A percentile compares a stretch with the other conserved stretches of the same genome.
phyloP scores from a whole-genome alignment of 1,140 invertebrate species.

The honey bee (Apis mellifera) region DNA sequence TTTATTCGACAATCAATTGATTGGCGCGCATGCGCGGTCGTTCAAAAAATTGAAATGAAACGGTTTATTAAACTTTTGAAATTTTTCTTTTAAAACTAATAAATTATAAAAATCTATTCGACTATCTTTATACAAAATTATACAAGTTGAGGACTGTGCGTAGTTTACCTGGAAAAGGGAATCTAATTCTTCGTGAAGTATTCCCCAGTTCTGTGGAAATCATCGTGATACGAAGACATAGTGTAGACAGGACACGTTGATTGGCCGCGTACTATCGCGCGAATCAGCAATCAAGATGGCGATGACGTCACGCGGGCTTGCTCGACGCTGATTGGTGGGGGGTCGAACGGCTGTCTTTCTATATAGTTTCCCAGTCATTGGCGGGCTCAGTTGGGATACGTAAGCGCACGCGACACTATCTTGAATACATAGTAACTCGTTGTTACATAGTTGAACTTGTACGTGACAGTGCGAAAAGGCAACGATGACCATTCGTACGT shows the following conservation, averaged over 20 bases:
- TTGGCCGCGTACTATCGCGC: slow-evolving; percentile 65
- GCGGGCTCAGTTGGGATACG: slow-evolving; percentile 68
- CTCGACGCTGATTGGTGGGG: slow-evolving; percentile 27
- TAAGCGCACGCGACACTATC: slow-evolving; percentile 20
- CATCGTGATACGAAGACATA: slow-evolving; percentile 25
- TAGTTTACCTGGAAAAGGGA: slow-evolving; percentile 61
- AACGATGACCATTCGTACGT: not conserved
- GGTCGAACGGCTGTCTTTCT: slow-evolving; percentile 50
- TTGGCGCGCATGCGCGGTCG: not conserved
- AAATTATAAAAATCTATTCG: not conserved
- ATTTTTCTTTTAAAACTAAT: not conserved
- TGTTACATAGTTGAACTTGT: slow-evolving; percentile 8
- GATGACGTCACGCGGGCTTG: slow-evolving; percentile 66
- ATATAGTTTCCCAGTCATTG: slow-evolving; percentile 74
- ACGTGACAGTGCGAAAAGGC: slow-evolving; percentile 46
- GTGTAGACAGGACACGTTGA: slow-evolving; percentile 43
- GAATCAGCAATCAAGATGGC: slow-evolving; percentile 71
- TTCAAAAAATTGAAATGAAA: not conserved
- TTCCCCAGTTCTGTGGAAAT: slow-evolving; percentile 52
- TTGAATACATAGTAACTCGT: not conserved
- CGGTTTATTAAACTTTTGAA: not conserved
- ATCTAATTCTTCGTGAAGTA: slow-evolving; percentile 46
- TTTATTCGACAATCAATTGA: not conserved
- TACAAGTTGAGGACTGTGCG: slow-evolving; percentile 37
- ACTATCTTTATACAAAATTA: slow-evolving; percentile 21